phyloP scores from a whole-genome alignment of 1,140 invertebrate species.

The Drosophila novamexicana region DNA sequence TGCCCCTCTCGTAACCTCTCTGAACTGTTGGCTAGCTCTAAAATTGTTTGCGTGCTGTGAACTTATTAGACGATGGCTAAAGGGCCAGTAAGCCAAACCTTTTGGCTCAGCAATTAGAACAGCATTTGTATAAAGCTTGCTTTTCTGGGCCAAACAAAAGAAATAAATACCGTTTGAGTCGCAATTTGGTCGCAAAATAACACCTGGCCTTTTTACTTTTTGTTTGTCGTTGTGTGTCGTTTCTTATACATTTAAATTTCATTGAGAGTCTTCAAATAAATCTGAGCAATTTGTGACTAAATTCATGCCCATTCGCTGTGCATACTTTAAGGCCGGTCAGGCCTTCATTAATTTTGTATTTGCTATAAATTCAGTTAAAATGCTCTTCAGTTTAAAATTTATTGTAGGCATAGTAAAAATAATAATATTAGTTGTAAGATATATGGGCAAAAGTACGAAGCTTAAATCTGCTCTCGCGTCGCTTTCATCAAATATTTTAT shows the following conservation, averaged over 20 bases:
- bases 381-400: too few relatives aligned
- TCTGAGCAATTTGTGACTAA: not conserved
- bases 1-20: conserved; percentile 23
- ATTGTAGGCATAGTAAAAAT: too few relatives aligned
- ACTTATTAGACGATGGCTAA: conserved; percentile 60
- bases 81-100: conserved; percentile 31
- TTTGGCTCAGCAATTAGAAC: conserved; percentile 31
- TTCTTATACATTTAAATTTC: not conserved
- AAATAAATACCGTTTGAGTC: conserved; percentile 3
- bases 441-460: too few relatives aligned
- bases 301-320: not conserved
- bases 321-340: not conserved
- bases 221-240: not conserved
- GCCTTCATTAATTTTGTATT: not conserved
- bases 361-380: not conserved
- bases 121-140: conserved; percentile 46
- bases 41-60: conserved; percentile 73
- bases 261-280: conserved; percentile 7
- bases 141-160: conserved; percentile 5
- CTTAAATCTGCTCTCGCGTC: too few relatives aligned
- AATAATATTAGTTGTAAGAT: too few relatives aligned
- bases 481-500: too few relatives aligned
- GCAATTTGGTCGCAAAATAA: conserved; percentile 5
- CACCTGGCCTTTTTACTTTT: conserved; percentile 1
- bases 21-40: conserved; percentile 24